These are phyloP conservation scores for Araneus ventricosus DNA, from an alignment of 1,140 invertebrate genomes.

Conservation along the genomic window DNA sequence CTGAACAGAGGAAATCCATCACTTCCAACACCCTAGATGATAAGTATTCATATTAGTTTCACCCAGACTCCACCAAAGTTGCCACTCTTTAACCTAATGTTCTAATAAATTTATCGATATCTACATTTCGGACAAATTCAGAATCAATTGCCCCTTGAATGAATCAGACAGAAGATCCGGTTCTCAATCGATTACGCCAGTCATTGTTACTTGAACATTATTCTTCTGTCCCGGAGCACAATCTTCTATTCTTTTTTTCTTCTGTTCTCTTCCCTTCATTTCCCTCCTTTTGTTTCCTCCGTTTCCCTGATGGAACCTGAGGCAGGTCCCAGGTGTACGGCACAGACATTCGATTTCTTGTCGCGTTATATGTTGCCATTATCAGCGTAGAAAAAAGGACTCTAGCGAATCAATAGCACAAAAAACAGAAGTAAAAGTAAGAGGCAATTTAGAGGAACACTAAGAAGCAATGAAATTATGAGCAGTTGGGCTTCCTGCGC, in stretches of 20 bases:
- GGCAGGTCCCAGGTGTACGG: constrained; percentile 40
- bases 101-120: constrained; percentile 58
- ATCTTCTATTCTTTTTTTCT: constrained; percentile 39
- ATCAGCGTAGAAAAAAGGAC: constrained; percentile 5
- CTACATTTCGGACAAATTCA: constrained; percentile 51
- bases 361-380: constrained; percentile 26
- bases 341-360: constrained; percentile 59
- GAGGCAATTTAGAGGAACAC: not conserved
- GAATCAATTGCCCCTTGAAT: constrained; percentile 38
- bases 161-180: constrained; percentile 32
- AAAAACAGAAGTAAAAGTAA: not conserved
- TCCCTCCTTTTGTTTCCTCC: constrained; percentile 42
- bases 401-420: not conserved
- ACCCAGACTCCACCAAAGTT: not conserved
- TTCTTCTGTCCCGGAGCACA: constrained; percentile 37
- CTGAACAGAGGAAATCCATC: not conserved
- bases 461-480: not conserved
- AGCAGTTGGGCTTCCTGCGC: not conserved
- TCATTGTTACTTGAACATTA: constrained; percentile 65
- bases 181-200: constrained; percentile 50
- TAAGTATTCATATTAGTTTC: constrained; percentile 27
- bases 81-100: not conserved
- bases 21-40: not conserved
- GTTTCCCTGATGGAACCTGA: constrained; percentile 30
- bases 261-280: constrained; percentile 22